These are phyloP conservation scores for Polyommatus iphigenia DNA, from an alignment of 2,888 invertebrate genomes.

Conservation along the genomic window DNA sequence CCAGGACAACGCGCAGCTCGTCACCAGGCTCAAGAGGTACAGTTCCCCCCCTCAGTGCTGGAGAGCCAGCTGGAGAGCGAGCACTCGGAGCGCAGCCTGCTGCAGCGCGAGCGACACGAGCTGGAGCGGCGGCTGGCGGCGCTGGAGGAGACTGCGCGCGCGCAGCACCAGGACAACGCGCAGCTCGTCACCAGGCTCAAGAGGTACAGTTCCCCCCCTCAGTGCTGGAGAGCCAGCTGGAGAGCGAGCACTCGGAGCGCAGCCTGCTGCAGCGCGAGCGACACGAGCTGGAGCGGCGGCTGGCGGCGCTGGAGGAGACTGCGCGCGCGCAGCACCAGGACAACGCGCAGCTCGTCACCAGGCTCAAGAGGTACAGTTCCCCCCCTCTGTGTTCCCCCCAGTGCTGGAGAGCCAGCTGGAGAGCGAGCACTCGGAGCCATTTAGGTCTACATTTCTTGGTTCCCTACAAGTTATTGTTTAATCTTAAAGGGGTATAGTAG, in stretches of 20 bases:
- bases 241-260: slow-evolving; percentile 95
- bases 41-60: slow-evolving; percentile 79
- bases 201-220: slow-evolving; percentile 55
- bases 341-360: slow-evolving; percentile 85
- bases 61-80: slow-evolving; percentile 93
- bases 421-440: slow-evolving; percentile 68
- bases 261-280: slow-evolving; percentile 92
- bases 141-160: slow-evolving; percentile 87
- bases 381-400: slow-evolving; percentile 59
- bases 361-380: slow-evolving; percentile 82
- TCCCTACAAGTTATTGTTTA: no score
- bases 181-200: slow-evolving; percentile 87
- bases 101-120: slow-evolving; percentile 94
- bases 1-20: slow-evolving; percentile 85
- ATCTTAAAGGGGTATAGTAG: no score
- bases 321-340: slow-evolving; percentile 87
- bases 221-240: slow-evolving; percentile 94
- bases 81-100: slow-evolving; percentile 81
- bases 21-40: slow-evolving; percentile 85
- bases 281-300: slow-evolving; percentile 92
- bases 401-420: slow-evolving; percentile 95
- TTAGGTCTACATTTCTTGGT: no score
- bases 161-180: slow-evolving; percentile 87
- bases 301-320: slow-evolving; percentile 88
- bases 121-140: slow-evolving; percentile 91